phyloP scores from a whole-genome alignment of 2,113 vertebrate genomes.

The Syngnathus scovelli region DNA sequence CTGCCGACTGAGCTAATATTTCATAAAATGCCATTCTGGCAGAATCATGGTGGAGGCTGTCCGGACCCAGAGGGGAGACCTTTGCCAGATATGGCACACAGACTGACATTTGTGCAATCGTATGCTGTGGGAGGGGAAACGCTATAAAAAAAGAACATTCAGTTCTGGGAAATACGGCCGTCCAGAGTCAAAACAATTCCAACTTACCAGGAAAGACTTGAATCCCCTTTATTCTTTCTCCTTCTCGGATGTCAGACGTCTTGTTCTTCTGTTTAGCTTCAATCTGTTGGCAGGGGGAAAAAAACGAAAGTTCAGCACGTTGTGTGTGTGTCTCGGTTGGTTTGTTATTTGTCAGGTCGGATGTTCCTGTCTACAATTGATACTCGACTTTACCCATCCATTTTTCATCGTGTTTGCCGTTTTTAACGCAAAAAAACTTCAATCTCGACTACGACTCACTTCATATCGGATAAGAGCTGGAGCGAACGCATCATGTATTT shows the following conservation, averaged over 20 bases:
- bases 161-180: slow-evolving; percentile 34
- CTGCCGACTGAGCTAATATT: slow-evolving; percentile 19
- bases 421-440: too few species aligned
- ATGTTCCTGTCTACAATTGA: neutral
- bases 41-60: slow-evolving; percentile 36
- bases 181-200: neutral
- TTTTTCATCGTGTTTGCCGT: neutral
- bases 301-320: neutral
- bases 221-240: slow-evolving; percentile 22
- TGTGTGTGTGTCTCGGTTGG: neutral
- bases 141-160: slow-evolving; percentile 37
- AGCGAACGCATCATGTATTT: too few species aligned
- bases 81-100: slow-evolving; percentile 40
- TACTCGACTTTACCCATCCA: neutral
- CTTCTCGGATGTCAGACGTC: slow-evolving; percentile 3
- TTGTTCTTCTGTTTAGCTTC: slow-evolving; percentile 17
- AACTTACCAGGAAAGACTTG: slow-evolving; percentile 47
- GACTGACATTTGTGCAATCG: slow-evolving; percentile 42
- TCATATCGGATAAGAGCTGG: too few species aligned
- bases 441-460: too few species aligned
- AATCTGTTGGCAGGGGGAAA: slow-evolving; percentile 37
- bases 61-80: slow-evolving; percentile 20
- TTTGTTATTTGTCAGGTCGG: neutral
- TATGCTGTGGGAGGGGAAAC: slow-evolving; percentile 31
- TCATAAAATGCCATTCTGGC: slow-evolving; percentile 33